Base-by-base conservation (phyloP, 2,888 invertebrate genomes). In the Pollenia griseotomentosa region DNA sequence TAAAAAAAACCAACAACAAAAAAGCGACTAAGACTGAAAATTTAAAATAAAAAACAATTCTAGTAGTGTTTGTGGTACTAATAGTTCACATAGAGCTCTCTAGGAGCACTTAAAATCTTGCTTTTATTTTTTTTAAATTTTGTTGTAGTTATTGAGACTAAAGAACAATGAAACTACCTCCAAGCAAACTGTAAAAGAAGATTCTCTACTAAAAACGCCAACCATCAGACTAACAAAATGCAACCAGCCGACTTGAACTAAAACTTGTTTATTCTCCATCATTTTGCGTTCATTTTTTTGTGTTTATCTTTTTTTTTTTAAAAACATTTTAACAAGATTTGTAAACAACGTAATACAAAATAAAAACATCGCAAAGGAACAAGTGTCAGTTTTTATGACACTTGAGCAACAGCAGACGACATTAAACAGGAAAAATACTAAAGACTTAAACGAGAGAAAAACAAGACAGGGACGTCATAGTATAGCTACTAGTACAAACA, bases 321-420 rank as follows among this genome's bases (percentile, higher is more conserved):
- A 86, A 82, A 86, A 86, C 78, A 86, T 86, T 82, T 86, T 78
- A 78, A 86, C 85, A 86, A 78, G 85, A 86, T 82, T 86, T 86
- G 85, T 86, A 86, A 86, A 86, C 85, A 86, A 86, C 85, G 85
- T 86, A 86, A 86, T 82, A 86, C 77, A 86, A 82, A 82, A 85
- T 85, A 86, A n/a, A n/a, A n/a, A 85, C 82, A 85, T 78, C 68
- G 82, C 82, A 86, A 82, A 82, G 82, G 82, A 86, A 86, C 82
- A 86, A 86, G 85, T 86, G 85, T 86, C 85, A 86, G 82, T 82
- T 86, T 86, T 86, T 86, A 86, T 86, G 85, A 86, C 85, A 86
- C 85, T 86, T 86, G 82, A 86, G 85, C 78, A 82, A 86, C 85
- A 86, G 85, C 82, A 86, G 85, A 82, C 85, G 85, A 86, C 85